Percentiles rank a stretch among this genome's conserved stretches.
Conservation (phyloP, 1,140 invertebrate species). For the Sarcophaga peregrina region DNA sequence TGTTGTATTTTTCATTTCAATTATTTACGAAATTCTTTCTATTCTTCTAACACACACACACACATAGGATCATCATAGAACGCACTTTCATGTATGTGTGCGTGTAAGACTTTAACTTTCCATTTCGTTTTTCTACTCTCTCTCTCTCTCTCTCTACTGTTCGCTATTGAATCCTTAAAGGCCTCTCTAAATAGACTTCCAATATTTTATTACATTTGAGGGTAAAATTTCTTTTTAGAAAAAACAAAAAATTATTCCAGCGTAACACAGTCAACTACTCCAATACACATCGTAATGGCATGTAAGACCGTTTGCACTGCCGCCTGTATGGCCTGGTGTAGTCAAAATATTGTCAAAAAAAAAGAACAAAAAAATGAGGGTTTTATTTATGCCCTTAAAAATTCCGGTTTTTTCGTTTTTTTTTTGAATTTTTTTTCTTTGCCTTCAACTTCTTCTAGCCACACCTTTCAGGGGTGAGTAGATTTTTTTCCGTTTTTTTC, state of each 20-base stretch:
- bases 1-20: neutral
- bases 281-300: no score
- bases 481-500: conserved; percentile 46
- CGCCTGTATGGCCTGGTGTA: neutral
- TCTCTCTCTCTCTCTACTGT: neutral
- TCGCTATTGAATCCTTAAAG: neutral
- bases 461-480: conserved; percentile 65
- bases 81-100: no score
- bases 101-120: neutral
- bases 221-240: neutral
- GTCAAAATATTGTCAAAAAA: neutral
- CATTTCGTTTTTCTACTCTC: neutral
- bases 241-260: no score
- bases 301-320: no score
- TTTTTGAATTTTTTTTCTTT: no score
- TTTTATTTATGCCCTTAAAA: conserved; percentile 31
- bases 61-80: neutral
- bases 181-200: conserved; percentile 2
- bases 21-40: neutral
- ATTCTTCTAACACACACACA: neutral
- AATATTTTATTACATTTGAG: neutral
- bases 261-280: no score
- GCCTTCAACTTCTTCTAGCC: conserved; percentile 49
- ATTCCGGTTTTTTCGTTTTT: neutral
- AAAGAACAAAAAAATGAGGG: conserved; percentile 49